phyloP scores from a whole-genome alignment of 2,888 invertebrate genomes.

The Mellilla xanthometata region DNA sequence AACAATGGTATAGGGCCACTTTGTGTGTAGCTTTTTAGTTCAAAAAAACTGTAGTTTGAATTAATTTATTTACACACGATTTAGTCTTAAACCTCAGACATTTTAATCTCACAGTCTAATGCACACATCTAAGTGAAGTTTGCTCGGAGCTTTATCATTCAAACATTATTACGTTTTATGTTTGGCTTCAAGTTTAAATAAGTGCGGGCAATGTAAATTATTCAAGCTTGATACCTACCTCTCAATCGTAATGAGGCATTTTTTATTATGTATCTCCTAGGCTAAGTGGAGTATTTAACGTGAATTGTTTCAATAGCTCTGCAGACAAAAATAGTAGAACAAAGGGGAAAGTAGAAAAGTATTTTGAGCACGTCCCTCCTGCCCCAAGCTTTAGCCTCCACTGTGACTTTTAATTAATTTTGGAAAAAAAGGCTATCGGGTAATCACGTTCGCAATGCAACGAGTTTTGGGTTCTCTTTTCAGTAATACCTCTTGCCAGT shows the following conservation, averaged over 20 bases:
- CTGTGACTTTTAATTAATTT: slow-evolving; percentile 71
- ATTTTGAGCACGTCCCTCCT: slow-evolving; percentile 71
- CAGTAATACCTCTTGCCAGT: slow-evolving; percentile 5
- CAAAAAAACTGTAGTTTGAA: no score
- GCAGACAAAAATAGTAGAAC: slow-evolving; percentile 59
- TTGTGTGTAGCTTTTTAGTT: neutral
- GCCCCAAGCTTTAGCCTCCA: slow-evolving; percentile 43
- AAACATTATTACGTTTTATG: no score
- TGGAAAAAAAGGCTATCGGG: slow-evolving; percentile 58
- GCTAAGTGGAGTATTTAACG: slow-evolving; percentile 27
- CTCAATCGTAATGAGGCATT: no score
- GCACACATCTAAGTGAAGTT: neutral
- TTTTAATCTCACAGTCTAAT: neutral
- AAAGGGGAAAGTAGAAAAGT: slow-evolving; percentile 56
- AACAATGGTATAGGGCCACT: neutral
- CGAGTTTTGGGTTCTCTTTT: slow-evolving; percentile 33
- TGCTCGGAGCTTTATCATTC: no score
- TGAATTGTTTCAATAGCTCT: slow-evolving; percentile 33
- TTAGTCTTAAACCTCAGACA: neutral
- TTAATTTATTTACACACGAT: neutral
- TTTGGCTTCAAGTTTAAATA: no score
- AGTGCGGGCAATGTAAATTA: no score
- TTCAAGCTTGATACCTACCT: no score
- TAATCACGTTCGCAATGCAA: slow-evolving; percentile 50
- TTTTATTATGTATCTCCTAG: neutral